Evolutionary conservation across 2,113 vertebrate species (phyloP).

Genomic region (Myotis lucifugus): DNA sequence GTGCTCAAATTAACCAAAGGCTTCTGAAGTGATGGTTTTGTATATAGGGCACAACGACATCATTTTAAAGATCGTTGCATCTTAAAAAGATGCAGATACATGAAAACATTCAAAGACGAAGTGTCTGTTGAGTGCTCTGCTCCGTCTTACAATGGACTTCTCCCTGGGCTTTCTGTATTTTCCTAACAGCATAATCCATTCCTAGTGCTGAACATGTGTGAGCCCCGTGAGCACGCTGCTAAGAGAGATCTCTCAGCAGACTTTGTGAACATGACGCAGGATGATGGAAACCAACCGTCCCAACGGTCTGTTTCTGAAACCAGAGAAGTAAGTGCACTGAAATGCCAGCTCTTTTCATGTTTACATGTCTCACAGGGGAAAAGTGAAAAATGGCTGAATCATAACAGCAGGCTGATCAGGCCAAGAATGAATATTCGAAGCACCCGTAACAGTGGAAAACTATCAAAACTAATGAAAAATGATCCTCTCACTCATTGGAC

Average conservation of each 20-base stretch:
- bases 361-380: not conserved
- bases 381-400: constrained; percentile 51
- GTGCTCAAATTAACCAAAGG: constrained; percentile 84
- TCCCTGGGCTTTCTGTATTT: not conserved
- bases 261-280: not conserved
- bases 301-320: not conserved
- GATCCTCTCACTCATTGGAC: not conserved
- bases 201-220: not conserved
- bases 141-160: not conserved
- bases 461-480: constrained; percentile 64
- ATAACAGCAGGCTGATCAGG: not conserved
- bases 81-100: constrained; percentile 76
- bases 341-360: constrained; percentile 51
- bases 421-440: constrained; percentile 42
- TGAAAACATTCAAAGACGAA: constrained; percentile 68
- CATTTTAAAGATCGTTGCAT: constrained; percentile 73
- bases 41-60: constrained; percentile 51
- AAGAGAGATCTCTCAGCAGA: not conserved
- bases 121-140: not conserved
- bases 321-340: not conserved
- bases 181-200: not conserved
- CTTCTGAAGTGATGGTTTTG: constrained; percentile 82
- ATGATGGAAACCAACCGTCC: not conserved
- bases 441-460: constrained; percentile 26
- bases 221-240: not conserved